These are phyloP conservation scores for Alcedo atthis DNA, from an alignment of 2,797 vertebrate species.

Conservation along the genomic window DNA sequence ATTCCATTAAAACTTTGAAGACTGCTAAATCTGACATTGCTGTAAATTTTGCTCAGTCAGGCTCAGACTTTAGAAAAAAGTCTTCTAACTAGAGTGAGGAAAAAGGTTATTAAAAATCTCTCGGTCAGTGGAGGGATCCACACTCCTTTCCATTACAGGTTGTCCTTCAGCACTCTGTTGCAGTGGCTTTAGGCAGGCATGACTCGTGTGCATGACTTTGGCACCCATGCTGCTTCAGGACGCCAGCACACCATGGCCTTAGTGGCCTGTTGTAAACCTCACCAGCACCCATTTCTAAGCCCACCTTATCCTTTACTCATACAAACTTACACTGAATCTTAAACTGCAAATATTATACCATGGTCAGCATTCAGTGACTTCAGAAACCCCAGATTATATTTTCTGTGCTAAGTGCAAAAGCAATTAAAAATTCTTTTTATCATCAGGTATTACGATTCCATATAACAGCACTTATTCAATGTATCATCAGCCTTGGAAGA, in stretches of 20 bases:
- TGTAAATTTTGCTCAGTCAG: background rate
- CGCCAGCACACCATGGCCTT: background rate
- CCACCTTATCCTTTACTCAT: background rate
- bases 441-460: background rate
- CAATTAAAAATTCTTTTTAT: background rate
- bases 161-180: background rate
- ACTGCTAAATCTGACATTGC: background rate
- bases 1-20: background rate
- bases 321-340: background rate
- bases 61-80: background rate
- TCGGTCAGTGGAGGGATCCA: background rate
- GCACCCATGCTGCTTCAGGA: background rate
- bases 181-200: slow-evolving; percentile 1
- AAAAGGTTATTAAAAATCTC: background rate
- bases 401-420: background rate
- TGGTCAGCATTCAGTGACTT: background rate
- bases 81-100: background rate
- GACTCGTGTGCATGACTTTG: background rate
- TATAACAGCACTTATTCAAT: background rate
- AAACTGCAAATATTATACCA: background rate
- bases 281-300: background rate
- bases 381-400: background rate
- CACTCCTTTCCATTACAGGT: background rate
- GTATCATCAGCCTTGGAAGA: background rate
- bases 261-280: background rate